phyloP scores from a whole-genome alignment of 2,888 invertebrate species.

The Heliconius cydno region DNA sequence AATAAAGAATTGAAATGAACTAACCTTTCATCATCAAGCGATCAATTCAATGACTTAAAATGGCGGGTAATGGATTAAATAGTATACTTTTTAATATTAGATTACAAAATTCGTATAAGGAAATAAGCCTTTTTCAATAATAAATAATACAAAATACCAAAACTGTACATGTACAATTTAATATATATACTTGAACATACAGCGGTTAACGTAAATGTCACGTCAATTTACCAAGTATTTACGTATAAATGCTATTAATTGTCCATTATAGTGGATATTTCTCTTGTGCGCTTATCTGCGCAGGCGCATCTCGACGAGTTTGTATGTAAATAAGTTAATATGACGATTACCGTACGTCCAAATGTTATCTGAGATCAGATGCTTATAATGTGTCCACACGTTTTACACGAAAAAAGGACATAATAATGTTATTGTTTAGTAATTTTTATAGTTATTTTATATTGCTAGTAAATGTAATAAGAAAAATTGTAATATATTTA shows the following conservation, averaged over 20 bases:
- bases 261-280: slow-evolving; percentile 50
- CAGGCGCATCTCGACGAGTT: slow-evolving; percentile 44
- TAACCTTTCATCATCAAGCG: too few relatives aligned
- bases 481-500: not conserved
- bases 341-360: slow-evolving; percentile 48
- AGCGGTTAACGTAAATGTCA: slow-evolving; percentile 37
- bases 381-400: slow-evolving; percentile 21
- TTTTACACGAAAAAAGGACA: slow-evolving; percentile 31
- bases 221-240: slow-evolving; percentile 31
- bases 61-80: too few relatives aligned
- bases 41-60: too few relatives aligned
- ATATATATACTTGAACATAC: not conserved
- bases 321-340: slow-evolving; percentile 51
- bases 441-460: not conserved
- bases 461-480: not conserved
- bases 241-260: slow-evolving; percentile 45
- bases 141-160: not conserved
- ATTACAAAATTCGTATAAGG: too few relatives aligned
- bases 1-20: too few relatives aligned
- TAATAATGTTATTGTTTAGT: not conserved
- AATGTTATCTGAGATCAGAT: slow-evolving; percentile 51
- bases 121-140: too few relatives aligned
- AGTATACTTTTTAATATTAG: too few relatives aligned
- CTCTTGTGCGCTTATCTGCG: slow-evolving; percentile 45
- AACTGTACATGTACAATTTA: not conserved